Evolutionary conservation across 2,797 vertebrate genomes (phyloP), one percentile per base, ranked within the genome.

Genomic region (Fratercula arctica): DNA sequence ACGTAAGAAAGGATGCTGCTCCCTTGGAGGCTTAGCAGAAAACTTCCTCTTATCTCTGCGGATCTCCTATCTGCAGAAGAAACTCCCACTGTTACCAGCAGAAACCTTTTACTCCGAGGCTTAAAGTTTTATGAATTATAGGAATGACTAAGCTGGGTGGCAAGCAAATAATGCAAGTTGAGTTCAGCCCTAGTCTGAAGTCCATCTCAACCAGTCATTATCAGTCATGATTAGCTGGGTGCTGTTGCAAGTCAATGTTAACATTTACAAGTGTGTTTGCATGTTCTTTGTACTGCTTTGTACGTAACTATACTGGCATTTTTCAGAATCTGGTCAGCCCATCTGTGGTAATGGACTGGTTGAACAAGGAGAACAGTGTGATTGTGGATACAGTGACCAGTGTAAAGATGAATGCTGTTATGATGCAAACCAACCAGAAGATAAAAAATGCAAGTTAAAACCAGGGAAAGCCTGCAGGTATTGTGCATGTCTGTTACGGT

Each of bases 281-380:
- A 5, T 91, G 3, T 80, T 79, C 63, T 76, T 78, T 93, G 18
- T 80, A 51, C 46, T 69, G 59, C 54, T 85, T 84, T 78, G 13
- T 87, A 50, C 56, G 48, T 85, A 76, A 86, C 86, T 78, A 14
- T 33, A n/a, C 37, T 86, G 76, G 4, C n/a, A 33, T 88, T 96
- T 97, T 96, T 35, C 95, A 99, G 99, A 99, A 95, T 99, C 99
- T 83, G 99, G 99, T 70, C 99, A 99, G 93, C 99, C 99, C 57
- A 99, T 99, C 95, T 99, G 99, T 97, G 99, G 99, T 53, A 99
- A 99, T 72, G 99, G 99, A 48, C 97, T 99, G 74, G 99, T 99
- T 80, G 99, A 99, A 96, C 87, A 92, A 53, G 99, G 98, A 81
- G 99, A 99, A 67, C 37, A 99, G 79, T 99, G 99, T 93, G 99